Evolutionary conservation across 1,140 invertebrate species (phyloP), one percentile per base, ranked within the genome.

Genomic region (Aplysia californica): DNA sequence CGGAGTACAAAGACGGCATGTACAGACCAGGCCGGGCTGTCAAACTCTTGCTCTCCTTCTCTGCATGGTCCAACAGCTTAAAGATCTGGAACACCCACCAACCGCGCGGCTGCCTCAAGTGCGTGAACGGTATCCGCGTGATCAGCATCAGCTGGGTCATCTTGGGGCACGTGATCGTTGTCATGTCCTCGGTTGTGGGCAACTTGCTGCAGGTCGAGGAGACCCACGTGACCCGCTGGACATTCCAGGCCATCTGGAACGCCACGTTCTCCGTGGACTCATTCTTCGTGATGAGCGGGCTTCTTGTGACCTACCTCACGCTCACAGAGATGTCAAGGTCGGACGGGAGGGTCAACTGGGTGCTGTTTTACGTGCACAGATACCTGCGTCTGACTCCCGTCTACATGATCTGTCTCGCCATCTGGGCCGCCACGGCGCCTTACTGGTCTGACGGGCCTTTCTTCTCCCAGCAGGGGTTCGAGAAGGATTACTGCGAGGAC

Each of bases 241-340:
- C 78, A 1, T 84, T 85, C 41, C 82, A 85, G 68, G 84, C 82
- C 0, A 80, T 88, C n/a, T 31, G 81, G 71, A 96, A 96, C 87
- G 95, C 95, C 3, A 95, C 95, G 2, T 95, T 96, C 86, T 95
- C 95, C 50, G 95, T 97, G 21, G 95, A 96, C 87, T 95, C 95
- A 6, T 97, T 96, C 91, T 96, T 97, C 90, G 95, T 96, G 15
- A 56, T 87, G 29, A 82, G 80, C 65, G 80, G 80, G 31, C 41
- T 82, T 3, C 65, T 82, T 26, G 68, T 78, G 1, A 61, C 79
- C 2, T 82, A 82, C 84, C 80, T 91, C 6, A 87, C 90, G 80
- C 39, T 93, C 84, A 86, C 84, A 79, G 88, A 91, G 75, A 80
- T 90, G 41, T 81, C 84, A 15, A 87, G 87, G 82, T 82, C 26